These are phyloP conservation scores for Megalopta genalis DNA, from an alignment of 1,140 invertebrate genomes.

Conservation along the genomic window DNA sequence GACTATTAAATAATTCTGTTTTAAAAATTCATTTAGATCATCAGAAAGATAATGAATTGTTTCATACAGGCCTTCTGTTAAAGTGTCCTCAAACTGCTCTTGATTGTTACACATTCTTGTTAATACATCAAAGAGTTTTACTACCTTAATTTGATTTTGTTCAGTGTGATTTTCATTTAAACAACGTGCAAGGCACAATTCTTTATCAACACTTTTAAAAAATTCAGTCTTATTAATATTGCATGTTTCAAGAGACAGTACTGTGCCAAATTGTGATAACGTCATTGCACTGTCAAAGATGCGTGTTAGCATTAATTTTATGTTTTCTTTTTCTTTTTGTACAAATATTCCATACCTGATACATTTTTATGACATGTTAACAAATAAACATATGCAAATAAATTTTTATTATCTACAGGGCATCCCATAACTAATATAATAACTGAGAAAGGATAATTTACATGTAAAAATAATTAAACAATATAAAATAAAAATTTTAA, in stretches of 20 bases:
- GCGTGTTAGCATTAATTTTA: constrained; percentile 80
- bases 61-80: constrained; percentile 68
- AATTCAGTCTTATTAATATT: constrained; percentile 81
- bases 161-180: constrained; percentile 47
- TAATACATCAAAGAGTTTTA: constrained; percentile 70
- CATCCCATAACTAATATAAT: too few relatives aligned
- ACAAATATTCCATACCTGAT: constrained; percentile 71
- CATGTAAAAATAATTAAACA: too few relatives aligned
- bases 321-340: constrained; percentile 77
- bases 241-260: constrained; percentile 80
- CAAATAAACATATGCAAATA: neutral
- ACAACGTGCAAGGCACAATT: constrained; percentile 74
- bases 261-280: constrained; percentile 79
- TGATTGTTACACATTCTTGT: constrained; percentile 64
- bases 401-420: neutral
- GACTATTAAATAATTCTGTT: constrained; percentile 74
- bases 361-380: constrained; percentile 29
- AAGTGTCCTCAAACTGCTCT: constrained; percentile 64
- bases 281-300: constrained; percentile 69
- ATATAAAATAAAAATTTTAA: too few relatives aligned
- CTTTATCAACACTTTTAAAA: constrained; percentile 80
- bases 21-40: constrained; percentile 72
- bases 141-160: constrained; percentile 58
- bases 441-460: too few relatives aligned
- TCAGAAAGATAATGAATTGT: constrained; percentile 65